A percentile compares a stretch with the other conserved stretches of the same genome.
phyloP scores from a whole-genome alignment of 2,797 vertebrate genomes.

The Novumbra hubbsi region DNA sequence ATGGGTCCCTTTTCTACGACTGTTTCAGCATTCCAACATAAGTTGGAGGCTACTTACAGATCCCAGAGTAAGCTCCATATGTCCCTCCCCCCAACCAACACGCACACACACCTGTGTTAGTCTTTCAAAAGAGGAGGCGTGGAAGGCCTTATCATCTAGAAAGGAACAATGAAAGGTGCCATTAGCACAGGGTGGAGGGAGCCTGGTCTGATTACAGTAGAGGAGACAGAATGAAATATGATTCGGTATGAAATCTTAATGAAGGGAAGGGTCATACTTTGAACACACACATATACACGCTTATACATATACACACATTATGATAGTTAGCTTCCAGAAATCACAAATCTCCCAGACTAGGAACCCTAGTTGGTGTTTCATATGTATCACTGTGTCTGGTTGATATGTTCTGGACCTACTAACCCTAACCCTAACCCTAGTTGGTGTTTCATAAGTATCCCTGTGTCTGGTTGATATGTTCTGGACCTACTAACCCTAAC shows the following conservation, averaged over 20 bases:
- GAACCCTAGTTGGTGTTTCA: too few species aligned
- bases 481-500: too few species aligned
- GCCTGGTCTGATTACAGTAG: constrained; percentile 17
- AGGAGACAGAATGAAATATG: not conserved
- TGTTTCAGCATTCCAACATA: constrained; percentile 27
- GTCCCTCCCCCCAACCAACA: constrained; percentile 26
- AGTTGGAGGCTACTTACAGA: not conserved
- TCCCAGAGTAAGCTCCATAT: constrained; percentile 23
- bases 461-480: too few species aligned
- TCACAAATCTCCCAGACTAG: too few species aligned
- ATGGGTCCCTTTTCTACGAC: not conserved
- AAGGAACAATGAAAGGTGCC: constrained; percentile 51
- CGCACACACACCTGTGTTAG: constrained; percentile 55
- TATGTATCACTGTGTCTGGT: too few species aligned
- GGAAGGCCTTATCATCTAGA: constrained; percentile 59
- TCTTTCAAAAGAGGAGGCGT: constrained; percentile 56
- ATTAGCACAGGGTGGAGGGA: constrained; percentile 41
- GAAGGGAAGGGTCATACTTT: not conserved
- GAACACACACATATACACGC: too few species aligned
- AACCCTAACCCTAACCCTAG: too few species aligned
- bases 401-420: too few species aligned
- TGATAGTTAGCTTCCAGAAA: too few species aligned
- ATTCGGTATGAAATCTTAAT: not conserved
- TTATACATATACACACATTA: too few species aligned
- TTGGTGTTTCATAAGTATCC: too few species aligned